A percentile compares a stretch with the other conserved stretches of the same genome.
Conservation (phyloP, 2,888 invertebrate species). For the Ommatoiulus sabulosus region DNA sequence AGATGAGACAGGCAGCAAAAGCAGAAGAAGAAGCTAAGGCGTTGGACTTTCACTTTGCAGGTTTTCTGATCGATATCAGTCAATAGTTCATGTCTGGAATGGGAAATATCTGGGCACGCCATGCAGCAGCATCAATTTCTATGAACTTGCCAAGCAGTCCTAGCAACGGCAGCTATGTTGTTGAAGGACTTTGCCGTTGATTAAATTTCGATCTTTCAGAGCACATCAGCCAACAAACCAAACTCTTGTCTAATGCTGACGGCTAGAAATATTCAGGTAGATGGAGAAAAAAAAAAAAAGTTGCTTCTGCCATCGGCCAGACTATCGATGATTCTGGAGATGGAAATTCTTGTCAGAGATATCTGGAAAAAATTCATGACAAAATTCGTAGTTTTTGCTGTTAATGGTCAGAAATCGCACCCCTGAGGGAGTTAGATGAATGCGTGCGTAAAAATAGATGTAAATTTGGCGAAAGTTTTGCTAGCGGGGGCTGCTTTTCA, state of each 20-base stretch:
- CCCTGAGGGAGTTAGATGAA: not conserved
- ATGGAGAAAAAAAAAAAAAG: not conserved
- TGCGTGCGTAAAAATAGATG: too few species aligned
- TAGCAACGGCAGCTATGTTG: not conserved
- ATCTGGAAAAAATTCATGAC: not conserved
- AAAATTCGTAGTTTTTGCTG: not conserved
- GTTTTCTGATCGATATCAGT: slow-evolving; percentile 47
- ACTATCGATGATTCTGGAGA: not conserved
- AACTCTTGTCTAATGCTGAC: not conserved
- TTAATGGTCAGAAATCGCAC: not conserved
- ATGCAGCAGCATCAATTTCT: slow-evolving; percentile 41
- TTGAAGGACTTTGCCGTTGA: slow-evolving; percentile 47
- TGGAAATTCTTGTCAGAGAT: not conserved
- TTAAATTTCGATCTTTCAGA: slow-evolving; percentile 45
- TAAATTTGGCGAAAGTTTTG: too few species aligned
- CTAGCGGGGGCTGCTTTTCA: too few species aligned
- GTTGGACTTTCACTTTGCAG: slow-evolving; percentile 18
- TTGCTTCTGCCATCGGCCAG: not conserved
- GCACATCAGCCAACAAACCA: slow-evolving; percentile 34
- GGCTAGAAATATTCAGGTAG: slow-evolving; percentile 10
- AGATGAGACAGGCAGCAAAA: not conserved
- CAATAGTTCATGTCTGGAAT: slow-evolving; percentile 48
- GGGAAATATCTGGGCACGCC: slow-evolving; percentile 2
- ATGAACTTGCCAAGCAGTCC: slow-evolving; percentile 40
- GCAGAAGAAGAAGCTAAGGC: not conserved